phyloP scores from a whole-genome alignment of 2,888 invertebrate species.

The Amblyteles armatorius region DNA sequence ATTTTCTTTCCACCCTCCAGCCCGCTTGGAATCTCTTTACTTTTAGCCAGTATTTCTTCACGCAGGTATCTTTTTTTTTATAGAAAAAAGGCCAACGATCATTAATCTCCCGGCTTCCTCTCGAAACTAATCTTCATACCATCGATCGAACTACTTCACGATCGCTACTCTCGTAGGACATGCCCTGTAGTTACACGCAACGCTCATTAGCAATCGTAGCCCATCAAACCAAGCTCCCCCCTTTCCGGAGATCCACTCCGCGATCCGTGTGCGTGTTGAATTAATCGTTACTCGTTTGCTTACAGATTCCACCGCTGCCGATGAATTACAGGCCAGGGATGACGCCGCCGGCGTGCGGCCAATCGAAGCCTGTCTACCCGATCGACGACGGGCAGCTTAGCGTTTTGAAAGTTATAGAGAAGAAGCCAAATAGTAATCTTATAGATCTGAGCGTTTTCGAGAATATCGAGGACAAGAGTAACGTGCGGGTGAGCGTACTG shows the following conservation, averaged over 20 bases:
- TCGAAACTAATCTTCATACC: constrained; percentile 22
- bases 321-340: constrained; percentile 80
- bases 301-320: constrained; percentile 83
- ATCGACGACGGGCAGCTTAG: constrained; percentile 81
- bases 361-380: constrained; percentile 69
- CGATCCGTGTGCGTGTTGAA: constrained; percentile 17
- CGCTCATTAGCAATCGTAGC: constrained; percentile 35
- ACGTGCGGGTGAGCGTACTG: constrained; percentile 89
- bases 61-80: constrained; percentile 76
- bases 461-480: constrained; percentile 85
- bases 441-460: constrained; percentile 86
- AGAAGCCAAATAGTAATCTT: constrained; percentile 86
- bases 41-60: constrained; percentile 81
- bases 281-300: constrained; percentile 45
- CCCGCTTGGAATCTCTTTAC: constrained; percentile 81
- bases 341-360: constrained; percentile 80
- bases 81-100: constrained; percentile 28
- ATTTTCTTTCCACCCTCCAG: constrained; percentile 77
- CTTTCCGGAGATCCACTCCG: not conserved
- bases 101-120: constrained; percentile 23
- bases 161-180: constrained; percentile 23
- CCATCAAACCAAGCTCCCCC: not conserved
- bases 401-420: constrained; percentile 84
- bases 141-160: constrained; percentile 9
- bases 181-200: constrained; percentile 26